Evolutionary conservation across 2,888 invertebrate species (phyloP).

Genomic region (Synanthedon andrenaeformis): DNA sequence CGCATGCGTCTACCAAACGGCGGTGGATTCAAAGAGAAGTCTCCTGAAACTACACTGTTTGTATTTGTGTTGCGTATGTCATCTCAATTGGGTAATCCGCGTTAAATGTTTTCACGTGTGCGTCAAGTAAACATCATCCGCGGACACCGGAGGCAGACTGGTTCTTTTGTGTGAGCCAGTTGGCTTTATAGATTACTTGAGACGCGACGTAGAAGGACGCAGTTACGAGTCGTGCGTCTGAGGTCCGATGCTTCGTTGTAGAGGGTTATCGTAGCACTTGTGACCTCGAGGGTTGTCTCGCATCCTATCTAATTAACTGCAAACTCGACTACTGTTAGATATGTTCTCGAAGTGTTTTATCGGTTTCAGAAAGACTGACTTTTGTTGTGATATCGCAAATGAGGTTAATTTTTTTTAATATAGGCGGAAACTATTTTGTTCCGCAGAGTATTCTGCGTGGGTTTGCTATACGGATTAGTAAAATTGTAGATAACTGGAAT

Average conservation of each 20-base stretch:
- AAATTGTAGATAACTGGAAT: too few species aligned
- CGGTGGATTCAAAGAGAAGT: slow-evolving; percentile 35
- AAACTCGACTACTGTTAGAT: neutral
- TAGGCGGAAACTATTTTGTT: too few species aligned
- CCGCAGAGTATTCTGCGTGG: too few species aligned
- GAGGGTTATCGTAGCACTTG: slow-evolving; percentile 44
- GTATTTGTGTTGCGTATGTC: slow-evolving; percentile 17
- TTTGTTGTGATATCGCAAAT: too few species aligned
- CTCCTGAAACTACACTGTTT: neutral
- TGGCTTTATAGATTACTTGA: slow-evolving; percentile 57
- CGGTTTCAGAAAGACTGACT: neutral
- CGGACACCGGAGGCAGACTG: slow-evolving; percentile 58
- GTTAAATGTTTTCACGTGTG: slow-evolving; percentile 22
- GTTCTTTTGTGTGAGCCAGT: slow-evolving; percentile 45
- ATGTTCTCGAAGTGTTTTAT: neutral
- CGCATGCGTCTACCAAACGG: slow-evolving; percentile 50
- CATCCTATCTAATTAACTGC: neutral
- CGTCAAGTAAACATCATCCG: slow-evolving; percentile 49
- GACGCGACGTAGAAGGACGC: slow-evolving; percentile 51
- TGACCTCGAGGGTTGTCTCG: slow-evolving; percentile 37
- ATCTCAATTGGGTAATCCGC: slow-evolving; percentile 31
- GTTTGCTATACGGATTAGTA: too few species aligned
- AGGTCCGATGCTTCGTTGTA: slow-evolving; percentile 32
- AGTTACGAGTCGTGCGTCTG: slow-evolving; percentile 33
- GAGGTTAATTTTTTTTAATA: too few species aligned